Percentiles rank a stretch among this genome's conserved stretches.
These are phyloP conservation scores for Drosophila nr. medialis DNA, from an alignment of 2,888 invertebrate species.

Conservation along the genomic window DNA sequence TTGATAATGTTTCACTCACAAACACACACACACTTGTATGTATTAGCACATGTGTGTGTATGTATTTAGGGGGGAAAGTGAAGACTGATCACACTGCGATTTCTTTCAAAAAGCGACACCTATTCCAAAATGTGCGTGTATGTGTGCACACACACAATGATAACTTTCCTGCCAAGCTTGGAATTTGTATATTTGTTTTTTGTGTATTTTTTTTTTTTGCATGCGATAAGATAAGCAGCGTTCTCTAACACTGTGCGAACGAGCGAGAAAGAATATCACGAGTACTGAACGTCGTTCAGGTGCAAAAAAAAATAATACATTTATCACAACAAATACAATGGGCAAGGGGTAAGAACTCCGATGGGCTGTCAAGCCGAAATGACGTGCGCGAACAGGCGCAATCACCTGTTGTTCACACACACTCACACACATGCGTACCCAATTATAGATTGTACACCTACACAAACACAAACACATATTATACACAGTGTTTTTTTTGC, in stretches of 20 bases:
- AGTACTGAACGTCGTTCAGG: constrained; percentile 40
- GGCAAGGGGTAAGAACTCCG: constrained; percentile 52
- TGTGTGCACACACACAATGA: constrained; percentile 22
- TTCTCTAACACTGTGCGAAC: constrained; percentile 6
- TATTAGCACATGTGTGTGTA: background rate
- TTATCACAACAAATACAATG: constrained; percentile 59
- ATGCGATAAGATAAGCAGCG: constrained; percentile 66
- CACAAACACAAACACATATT: constrained; percentile 35
- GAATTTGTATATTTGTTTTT: constrained; percentile 25
- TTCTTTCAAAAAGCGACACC: constrained; percentile 15
- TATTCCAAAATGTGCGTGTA: background rate
- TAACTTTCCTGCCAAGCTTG: constrained; percentile 30
- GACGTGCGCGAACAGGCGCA: constrained; percentile 50
- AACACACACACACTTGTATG: background rate
- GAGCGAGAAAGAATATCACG: constrained; percentile 15
- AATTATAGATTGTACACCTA: constrained; percentile 31
- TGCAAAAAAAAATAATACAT: constrained; percentile 56
- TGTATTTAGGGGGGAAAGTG: background rate
- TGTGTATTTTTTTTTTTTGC: constrained; percentile 36
- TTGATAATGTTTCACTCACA: constrained; percentile 24
- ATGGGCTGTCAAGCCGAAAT: constrained; percentile 40
- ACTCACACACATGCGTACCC: constrained; percentile 3
- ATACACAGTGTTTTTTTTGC: constrained; percentile 35
- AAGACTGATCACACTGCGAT: constrained; percentile 9
- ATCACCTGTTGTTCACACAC: constrained; percentile 66